Base-by-base conservation (phyloP, 2,113 vertebrate genomes). In the Perca schrenkii region DNA sequence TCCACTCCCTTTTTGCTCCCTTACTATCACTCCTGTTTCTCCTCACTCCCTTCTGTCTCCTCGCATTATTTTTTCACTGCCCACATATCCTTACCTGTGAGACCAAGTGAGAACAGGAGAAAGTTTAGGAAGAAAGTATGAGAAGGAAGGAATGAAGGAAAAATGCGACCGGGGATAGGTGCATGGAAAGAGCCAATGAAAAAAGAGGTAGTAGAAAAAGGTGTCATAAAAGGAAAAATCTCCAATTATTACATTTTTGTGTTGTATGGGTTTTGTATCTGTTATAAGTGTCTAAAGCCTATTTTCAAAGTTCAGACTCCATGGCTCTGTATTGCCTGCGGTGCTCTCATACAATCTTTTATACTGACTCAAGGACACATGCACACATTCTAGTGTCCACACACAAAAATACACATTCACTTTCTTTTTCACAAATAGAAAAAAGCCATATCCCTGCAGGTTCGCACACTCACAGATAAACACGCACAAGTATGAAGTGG, bases 51-150 rank as follows among this genome's bases (percentile, higher is more conserved):
- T 75, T 54, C 46, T 54, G 40, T 81, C 69, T 34, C 19, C 64
- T 54, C 50, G 25, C 47, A 46, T 77, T 73, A 75, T 62, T 62
- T 80, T 65, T 89, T 85, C 74, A 85, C 73, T 92, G 82, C 71
- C 61, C 66, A 25, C 63, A 77, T 79, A 56, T 57, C 73, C 28
- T 19, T 34, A 57, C 65, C 73, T 50, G 19, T 1, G 7, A 83
- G 50, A 74, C 47, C 67, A 73, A 54, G 19, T 25, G 65, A 58
- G 67, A 65, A 50, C 50, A 56, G 21, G 22, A 65, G 49, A 40
- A 8, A 49, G 22, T 64, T 69, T 61, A 36, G 11, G 46, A 76
- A 79, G 49, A 56, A 73, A 65, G 22, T 63, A 6, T 56, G 25
- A n/a, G 31, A 69, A 53, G 8, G 4, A 52, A 49, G 17, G 25